Evolutionary conservation across 2,888 invertebrate genomes (phyloP), one percentile per base, ranked within the genome.

Genomic region (Muschampia plurimacula): DNA sequence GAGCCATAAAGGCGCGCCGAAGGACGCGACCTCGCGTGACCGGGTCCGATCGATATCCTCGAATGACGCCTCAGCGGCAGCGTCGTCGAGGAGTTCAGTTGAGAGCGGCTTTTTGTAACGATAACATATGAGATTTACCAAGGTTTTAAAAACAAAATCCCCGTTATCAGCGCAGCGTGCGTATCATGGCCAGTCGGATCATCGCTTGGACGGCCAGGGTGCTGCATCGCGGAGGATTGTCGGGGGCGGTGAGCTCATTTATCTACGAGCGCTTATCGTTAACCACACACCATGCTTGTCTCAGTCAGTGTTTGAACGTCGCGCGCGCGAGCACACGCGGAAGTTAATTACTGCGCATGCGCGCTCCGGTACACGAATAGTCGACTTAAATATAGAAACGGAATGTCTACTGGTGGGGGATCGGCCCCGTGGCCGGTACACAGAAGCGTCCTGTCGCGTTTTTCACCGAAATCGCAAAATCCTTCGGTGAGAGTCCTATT

Each of bases 361-460:
- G 90, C 87, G 86, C 86, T 81, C 78, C 77, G 74, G 85, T 89
- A 89, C 91, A 88, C 91, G 89, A 89, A 95, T 95, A 95, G 95
- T 87, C 92, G 76, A 83, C 84, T 89, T 91, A 93, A 90, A 91
- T 92, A 87, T 93, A 93, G 92, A 89, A 83, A 76, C 87, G 91
- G 92, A 90, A 94, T 93, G 92, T 95, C 95, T 84, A 85, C 87
- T 83, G 94, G 95, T 85, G 94, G 92, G 85, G 95, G 95, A 83
- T 96, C 96, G 87, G 96, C 95, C 82, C 97, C 97, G 87, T 97
- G 97, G 97, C 96, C 97, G 77, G 95, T 97, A 80, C 95, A 95
- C 82, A 96, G 96, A 82, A 96, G 92, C 88, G 90, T 93, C 90
- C 91, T 93, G 86, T 86, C 92, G 84, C 93, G 94, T 82, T 93